Evolutionary conservation across 2,113 vertebrate species (phyloP).

Genomic region (Tauraco erythrolophus): DNA sequence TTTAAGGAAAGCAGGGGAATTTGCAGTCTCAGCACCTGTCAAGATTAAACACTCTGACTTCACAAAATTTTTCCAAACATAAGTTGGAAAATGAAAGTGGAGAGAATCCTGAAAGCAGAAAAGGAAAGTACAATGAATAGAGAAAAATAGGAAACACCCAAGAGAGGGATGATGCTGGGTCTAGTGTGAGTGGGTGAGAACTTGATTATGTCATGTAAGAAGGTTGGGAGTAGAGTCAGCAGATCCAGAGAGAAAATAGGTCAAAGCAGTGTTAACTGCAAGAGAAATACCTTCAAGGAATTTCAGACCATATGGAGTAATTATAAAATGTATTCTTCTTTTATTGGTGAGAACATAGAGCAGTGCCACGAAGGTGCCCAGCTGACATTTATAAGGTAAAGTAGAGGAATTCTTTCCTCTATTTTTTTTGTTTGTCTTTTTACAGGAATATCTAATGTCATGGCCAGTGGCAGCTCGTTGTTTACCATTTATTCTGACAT

Average conservation of each 20-base stretch:
- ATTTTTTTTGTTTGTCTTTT: neutral
- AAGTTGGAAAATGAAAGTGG: neutral
- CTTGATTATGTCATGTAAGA: neutral
- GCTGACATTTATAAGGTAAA: neutral
- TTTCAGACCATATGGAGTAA: neutral
- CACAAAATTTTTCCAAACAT: neutral
- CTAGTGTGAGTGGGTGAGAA: neutral
- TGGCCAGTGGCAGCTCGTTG: neutral
- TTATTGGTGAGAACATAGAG: neutral
- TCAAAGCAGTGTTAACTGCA: neutral
- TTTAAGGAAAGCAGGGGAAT: neutral
- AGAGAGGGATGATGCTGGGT: neutral
- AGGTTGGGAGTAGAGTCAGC: neutral
- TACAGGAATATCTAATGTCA: neutral
- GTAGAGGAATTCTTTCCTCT: neutral
- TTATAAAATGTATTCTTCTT: neutral
- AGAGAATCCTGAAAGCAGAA: neutral
- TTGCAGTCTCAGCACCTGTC: neutral
- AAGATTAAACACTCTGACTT: neutral
- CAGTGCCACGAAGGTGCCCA: accelerated
- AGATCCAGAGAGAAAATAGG: neutral
- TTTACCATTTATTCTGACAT: neutral
- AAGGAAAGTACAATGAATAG: neutral
- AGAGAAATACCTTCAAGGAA: neutral
- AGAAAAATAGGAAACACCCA: neutral